Percentiles rank a stretch among this genome's conserved stretches.
phyloP scores from a whole-genome alignment of 2,113 vertebrate genomes.

The Bubalus kerabau region DNA sequence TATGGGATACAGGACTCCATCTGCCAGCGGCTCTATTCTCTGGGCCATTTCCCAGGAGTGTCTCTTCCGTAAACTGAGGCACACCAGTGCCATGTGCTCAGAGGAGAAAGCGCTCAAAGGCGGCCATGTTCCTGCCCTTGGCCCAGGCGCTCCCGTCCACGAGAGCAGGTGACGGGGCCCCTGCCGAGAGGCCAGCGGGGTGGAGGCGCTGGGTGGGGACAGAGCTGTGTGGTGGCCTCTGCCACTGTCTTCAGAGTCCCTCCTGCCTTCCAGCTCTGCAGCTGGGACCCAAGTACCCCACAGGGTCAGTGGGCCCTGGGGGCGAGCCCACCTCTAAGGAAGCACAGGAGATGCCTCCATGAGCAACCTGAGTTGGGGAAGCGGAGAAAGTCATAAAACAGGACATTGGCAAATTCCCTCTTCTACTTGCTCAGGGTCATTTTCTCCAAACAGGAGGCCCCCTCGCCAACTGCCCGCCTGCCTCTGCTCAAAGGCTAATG shows the following conservation, averaged over 20 bases:
- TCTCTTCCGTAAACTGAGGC: not conserved
- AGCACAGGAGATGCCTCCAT: not conserved
- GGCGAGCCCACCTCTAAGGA: not conserved
- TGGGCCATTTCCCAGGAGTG: not conserved
- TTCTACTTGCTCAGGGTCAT: not conserved
- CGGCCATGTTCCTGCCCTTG: rapidly evolving
- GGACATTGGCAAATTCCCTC: not conserved
- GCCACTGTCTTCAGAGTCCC: not conserved
- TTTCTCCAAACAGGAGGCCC: not conserved
- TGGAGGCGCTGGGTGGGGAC: not conserved
- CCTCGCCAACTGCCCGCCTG: constrained; percentile 58
- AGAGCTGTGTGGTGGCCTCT: not conserved
- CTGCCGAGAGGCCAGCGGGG: rapidly evolving
- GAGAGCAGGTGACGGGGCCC: no score
- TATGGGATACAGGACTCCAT: not conserved
- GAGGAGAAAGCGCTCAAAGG: not conserved
- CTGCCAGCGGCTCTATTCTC: not conserved
- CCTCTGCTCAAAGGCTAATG: constrained; percentile 71
- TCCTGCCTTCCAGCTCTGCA: not conserved
- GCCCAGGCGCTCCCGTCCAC: rapidly evolving
- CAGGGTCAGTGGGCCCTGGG: not conserved
- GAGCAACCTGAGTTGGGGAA: not conserved
- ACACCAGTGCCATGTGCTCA: not conserved
- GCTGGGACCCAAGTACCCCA: not conserved
- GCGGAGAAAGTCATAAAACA: not conserved